A percentile compares a stretch with the other conserved stretches of the same genome.
Conservation (phyloP, 1,140 invertebrate species). For the Bombus waltoni region DNA sequence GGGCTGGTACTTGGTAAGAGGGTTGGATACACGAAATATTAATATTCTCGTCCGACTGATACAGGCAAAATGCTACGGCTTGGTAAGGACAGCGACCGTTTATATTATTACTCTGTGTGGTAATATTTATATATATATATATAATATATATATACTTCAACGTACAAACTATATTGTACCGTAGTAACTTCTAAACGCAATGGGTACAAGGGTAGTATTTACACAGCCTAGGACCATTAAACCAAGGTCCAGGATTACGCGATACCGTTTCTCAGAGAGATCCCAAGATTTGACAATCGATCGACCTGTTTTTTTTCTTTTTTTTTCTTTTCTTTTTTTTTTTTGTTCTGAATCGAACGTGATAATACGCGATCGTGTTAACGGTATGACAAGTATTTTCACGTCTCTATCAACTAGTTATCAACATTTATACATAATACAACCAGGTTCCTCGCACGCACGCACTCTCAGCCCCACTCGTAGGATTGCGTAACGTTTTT, state of each 20-base stretch:
- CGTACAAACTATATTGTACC: constrained; percentile 76
- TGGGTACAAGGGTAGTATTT: constrained; percentile 60
- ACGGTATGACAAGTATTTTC: constrained; percentile 78
- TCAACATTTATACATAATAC: constrained; percentile 83
- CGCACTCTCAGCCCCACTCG: constrained; percentile 46
- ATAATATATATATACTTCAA: constrained; percentile 64
- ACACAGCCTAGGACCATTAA: constrained; percentile 63
- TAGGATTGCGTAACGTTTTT: constrained; percentile 64
- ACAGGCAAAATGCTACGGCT: constrained; percentile 61
- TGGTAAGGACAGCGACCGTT: constrained; percentile 59
- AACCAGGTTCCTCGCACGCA: constrained; percentile 65
- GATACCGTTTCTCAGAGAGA: constrained; percentile 38
- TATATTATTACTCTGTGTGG: constrained; percentile 56
- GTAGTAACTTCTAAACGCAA: constrained; percentile 66
- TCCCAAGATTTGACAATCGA: constrained; percentile 11
- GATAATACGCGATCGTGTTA: constrained; percentile 49
- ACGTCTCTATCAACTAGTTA: constrained; percentile 79
- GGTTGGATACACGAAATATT: constrained; percentile 60
- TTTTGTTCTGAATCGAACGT: constrained; percentile 15
- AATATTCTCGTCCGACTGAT: constrained; percentile 59
- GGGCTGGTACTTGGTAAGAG: neutral
- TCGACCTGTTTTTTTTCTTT: neutral
- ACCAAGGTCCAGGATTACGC: constrained; percentile 35
- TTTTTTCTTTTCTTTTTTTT: neutral
- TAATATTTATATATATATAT: constrained; percentile 58